Percentiles rank a stretch among this genome's conserved stretches.
These are phyloP conservation scores for Protophormia terraenovae DNA, from an alignment of 2,888 invertebrate genomes.

Conservation along the genomic window DNA sequence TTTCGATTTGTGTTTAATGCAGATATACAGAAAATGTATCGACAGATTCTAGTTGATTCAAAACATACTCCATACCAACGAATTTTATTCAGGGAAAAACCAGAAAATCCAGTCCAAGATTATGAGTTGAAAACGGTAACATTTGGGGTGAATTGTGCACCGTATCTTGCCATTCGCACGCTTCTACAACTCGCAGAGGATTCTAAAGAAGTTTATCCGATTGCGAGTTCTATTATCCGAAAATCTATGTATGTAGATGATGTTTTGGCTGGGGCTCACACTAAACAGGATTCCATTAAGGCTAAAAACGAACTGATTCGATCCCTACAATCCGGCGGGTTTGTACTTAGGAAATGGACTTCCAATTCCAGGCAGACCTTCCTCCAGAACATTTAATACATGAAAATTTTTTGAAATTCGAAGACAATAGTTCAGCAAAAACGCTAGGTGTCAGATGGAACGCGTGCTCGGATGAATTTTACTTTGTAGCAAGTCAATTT, in stretches of 20 bases:
- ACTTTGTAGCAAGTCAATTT: too few relatives aligned
- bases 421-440: too few relatives aligned
- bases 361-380: too few relatives aligned
- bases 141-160: too few relatives aligned
- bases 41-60: not conserved
- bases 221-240: not conserved
- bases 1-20: too few relatives aligned
- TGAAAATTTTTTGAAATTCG: too few relatives aligned
- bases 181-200: not conserved
- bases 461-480: too few relatives aligned
- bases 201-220: not conserved
- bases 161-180: not conserved
- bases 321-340: not conserved
- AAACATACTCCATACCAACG: not conserved
- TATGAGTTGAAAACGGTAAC: not conserved
- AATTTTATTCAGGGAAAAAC: not conserved
- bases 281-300: not conserved
- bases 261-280: not conserved
- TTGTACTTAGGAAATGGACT: too few relatives aligned
- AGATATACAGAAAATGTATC: too few relatives aligned
- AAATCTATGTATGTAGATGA: constrained; percentile 8
- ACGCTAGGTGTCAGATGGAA: too few relatives aligned
- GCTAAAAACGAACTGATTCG: not conserved
- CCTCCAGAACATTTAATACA: too few relatives aligned
- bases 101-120: not conserved